phyloP scores from a whole-genome alignment of 2,797 vertebrate genomes.

The Lates japonicus region DNA sequence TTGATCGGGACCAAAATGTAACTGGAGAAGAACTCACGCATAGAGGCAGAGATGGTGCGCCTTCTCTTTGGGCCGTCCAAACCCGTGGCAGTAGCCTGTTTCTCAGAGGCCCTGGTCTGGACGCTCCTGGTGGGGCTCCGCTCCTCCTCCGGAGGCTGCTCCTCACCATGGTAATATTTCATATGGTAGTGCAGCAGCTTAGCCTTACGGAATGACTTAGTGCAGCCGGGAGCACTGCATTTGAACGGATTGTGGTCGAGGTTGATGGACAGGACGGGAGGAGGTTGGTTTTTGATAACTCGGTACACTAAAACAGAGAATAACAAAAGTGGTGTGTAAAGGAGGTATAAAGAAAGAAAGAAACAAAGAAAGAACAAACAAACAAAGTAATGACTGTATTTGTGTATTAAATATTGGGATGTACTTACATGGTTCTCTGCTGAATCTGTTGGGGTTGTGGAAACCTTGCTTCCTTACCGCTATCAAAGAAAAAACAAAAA shows the following conservation, averaged over 20 bases:
- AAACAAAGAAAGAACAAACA: neutral
- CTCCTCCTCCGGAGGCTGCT: constrained; percentile 85
- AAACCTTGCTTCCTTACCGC: constrained; percentile 87
- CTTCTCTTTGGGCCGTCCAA: constrained; percentile 89
- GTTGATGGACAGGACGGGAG: constrained; percentile 90
- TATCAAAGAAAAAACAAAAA: constrained; percentile 51
- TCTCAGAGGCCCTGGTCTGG: constrained; percentile 92
- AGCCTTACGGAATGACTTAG: constrained; percentile 96
- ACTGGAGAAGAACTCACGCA: constrained; percentile 86
- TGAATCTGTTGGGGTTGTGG: constrained; percentile 89
- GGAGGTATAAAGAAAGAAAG: neutral
- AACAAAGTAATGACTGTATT: neutral
- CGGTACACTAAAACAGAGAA: constrained; percentile 80
- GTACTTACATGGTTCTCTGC: constrained; percentile 89
- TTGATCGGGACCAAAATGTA: neutral
- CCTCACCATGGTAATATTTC: constrained; percentile 96
- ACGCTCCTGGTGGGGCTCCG: constrained; percentile 87
- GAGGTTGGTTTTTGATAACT: constrained; percentile 92
- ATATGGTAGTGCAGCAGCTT: constrained; percentile 98
- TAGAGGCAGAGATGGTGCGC: constrained; percentile 89
- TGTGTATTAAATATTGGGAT: neutral
- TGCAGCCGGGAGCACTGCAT: constrained; percentile 94
- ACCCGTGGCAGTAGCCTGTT: constrained; percentile 77
- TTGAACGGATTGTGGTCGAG: constrained; percentile 96
- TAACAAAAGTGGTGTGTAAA: neutral